Conservation (phyloP, 1,140 invertebrate species). For the Pteromalus puparum region DNA sequence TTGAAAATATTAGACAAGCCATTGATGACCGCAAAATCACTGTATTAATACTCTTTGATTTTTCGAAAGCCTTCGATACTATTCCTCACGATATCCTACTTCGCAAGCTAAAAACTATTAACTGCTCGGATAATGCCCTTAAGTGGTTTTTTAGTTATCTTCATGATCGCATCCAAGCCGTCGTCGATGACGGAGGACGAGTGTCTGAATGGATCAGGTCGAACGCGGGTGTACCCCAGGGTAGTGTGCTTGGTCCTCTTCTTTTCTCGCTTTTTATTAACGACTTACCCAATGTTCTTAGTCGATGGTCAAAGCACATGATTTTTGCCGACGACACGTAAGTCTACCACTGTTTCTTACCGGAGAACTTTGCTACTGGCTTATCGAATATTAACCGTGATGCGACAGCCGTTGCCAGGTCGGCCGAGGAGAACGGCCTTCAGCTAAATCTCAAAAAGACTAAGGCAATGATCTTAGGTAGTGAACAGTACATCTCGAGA, state of each 20-base stretch:
- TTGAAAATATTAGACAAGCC: slow-evolving; percentile 38
- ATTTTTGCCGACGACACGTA: neutral
- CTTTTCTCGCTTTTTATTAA: neutral
- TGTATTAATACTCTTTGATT: slow-evolving; percentile 50
- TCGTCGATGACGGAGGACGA: neutral
- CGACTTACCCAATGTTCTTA: neutral
- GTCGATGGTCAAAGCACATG: neutral
- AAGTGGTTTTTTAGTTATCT: neutral
- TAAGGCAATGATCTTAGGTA: neutral
- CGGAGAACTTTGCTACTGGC: too few species aligned
- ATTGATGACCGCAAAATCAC: slow-evolving; percentile 24
- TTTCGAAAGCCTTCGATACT: slow-evolving; percentile 57
- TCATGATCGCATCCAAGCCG: neutral
- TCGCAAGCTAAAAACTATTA: neutral
- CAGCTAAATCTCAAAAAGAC: neutral
- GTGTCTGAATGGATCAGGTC: neutral
- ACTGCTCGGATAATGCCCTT: neutral
- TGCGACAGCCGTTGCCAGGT: neutral
- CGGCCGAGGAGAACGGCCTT: neutral
- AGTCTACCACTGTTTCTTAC: too few species aligned
- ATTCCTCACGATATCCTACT: slow-evolving; percentile 25
- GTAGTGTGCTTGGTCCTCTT: neutral
- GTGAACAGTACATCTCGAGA: neutral
- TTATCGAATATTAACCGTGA: neutral
- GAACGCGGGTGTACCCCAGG: neutral